Evolutionary conservation across 2,113 vertebrate genomes (phyloP).

Genomic region (Leptosomus discolor): DNA sequence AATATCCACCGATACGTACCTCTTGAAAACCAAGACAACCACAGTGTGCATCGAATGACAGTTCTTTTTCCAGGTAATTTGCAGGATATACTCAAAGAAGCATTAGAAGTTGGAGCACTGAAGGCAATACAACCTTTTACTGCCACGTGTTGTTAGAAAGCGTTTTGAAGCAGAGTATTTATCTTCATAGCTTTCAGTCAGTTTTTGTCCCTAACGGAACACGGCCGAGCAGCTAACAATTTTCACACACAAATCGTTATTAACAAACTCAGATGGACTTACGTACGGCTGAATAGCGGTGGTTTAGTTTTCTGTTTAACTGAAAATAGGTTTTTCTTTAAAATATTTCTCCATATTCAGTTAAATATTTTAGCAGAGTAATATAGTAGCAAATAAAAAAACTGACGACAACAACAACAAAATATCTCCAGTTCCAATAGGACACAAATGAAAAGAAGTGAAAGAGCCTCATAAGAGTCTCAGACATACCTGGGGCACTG

Average conservation of each 20-base stretch:
- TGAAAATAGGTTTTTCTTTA: not conserved
- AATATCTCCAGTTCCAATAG: not conserved
- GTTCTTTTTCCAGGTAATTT: not conserved
- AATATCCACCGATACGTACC: too few species aligned
- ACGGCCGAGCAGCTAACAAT: not conserved
- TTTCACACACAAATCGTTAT: not conserved
- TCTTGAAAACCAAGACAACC: not conserved
- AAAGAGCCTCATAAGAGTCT: not conserved
- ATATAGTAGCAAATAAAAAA: not conserved
- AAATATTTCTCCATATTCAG: not conserved
- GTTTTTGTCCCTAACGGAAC: not conserved
- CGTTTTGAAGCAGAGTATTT: not conserved
- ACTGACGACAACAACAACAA: not conserved
- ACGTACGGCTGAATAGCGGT: not conserved
- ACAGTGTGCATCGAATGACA: not conserved
- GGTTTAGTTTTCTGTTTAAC: not conserved
- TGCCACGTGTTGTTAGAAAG: accelerated
- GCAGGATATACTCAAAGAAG: not conserved
- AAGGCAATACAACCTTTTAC: not conserved
- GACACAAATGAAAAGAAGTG: not conserved
- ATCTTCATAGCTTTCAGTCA: not conserved
- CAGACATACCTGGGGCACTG: not conserved
- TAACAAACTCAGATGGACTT: not conserved
- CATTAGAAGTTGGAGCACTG: not conserved
- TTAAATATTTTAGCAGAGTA: not conserved